A percentile compares a stretch with the other conserved stretches of the same genome.
Conservation (phyloP, 2,113 vertebrate genomes). For the Ursus arctos region DNA sequence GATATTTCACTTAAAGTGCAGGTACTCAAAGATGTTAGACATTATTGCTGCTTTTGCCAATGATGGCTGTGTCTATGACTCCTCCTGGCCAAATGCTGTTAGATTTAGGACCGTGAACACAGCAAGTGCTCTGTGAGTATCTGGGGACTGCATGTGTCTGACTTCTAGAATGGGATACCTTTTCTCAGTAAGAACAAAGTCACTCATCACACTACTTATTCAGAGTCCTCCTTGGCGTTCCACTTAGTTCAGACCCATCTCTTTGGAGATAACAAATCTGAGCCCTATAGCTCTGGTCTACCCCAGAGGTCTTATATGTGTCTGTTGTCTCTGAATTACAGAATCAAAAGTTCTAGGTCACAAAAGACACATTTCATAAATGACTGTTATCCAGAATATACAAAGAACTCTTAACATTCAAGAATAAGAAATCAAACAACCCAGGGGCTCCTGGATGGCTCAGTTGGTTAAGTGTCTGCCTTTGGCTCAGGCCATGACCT, state of each 20-base stretch:
- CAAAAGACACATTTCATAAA: not conserved
- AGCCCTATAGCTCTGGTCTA: not conserved
- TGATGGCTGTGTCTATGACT: not conserved
- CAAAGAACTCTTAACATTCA: not conserved
- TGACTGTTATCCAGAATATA: not conserved
- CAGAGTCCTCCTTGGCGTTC: not conserved
- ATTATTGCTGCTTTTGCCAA: not conserved
- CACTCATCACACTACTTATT: not conserved
- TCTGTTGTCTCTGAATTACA: not conserved
- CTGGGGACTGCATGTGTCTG: not conserved
- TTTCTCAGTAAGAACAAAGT: not conserved
- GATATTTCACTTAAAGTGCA: not conserved
- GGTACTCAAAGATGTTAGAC: not conserved
- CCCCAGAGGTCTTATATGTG: not conserved
- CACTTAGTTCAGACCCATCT: not conserved
- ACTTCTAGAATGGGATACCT: not conserved
- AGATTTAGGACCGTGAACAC: not conserved
- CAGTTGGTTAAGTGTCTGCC: not conserved
- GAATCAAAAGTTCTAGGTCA: conserved; percentile 4
- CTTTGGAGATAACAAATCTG: not conserved
- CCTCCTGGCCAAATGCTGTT: not conserved
- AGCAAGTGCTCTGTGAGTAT: not conserved
- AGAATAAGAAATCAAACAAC: not conserved
- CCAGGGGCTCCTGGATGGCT: not conserved
- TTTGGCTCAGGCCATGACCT: not conserved